Evolutionary conservation across 2,113 vertebrate genomes (phyloP).

Genomic region (Dicentrarchus labrax): DNA sequence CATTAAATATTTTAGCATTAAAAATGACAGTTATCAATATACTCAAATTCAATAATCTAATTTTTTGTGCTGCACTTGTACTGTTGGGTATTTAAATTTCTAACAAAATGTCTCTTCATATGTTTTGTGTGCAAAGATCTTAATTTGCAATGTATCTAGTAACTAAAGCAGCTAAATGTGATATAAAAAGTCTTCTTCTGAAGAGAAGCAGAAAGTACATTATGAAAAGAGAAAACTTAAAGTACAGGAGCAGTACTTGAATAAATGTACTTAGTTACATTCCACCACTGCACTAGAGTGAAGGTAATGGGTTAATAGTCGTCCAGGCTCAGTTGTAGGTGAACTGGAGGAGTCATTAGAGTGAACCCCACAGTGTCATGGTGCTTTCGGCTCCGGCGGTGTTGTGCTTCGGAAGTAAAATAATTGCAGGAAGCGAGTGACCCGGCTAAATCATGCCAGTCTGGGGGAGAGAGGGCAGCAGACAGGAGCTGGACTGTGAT

Average conservation of each 20-base stretch:
- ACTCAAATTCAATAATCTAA: neutral
- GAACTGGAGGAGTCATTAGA: constrained; percentile 73
- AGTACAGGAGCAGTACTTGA: neutral
- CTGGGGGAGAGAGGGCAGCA: constrained; percentile 67
- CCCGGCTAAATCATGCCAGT: constrained; percentile 82
- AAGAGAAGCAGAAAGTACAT: no score
- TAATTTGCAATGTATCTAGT: neutral
- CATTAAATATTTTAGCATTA: no score
- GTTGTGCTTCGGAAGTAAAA: constrained; percentile 83
- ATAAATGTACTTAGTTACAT: neutral
- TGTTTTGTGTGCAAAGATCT: neutral
- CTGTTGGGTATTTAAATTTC: neutral
- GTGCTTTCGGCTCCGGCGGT: constrained; percentile 57
- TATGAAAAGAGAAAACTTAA: no score
- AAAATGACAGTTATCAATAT: no score
- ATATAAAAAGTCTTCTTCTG: no score
- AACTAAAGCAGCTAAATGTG: no score
- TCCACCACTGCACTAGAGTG: neutral
- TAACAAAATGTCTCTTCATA: neutral
- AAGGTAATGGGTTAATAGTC: constrained; percentile 69
- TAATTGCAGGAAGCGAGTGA: constrained; percentile 83
- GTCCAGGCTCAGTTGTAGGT: constrained; percentile 45
- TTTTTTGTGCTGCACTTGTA: no score
- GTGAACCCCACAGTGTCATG: constrained; percentile 73
- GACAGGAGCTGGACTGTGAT: constrained; percentile 80